A percentile compares a stretch with the other conserved stretches of the same genome.
Evolutionary conservation across 2,113 vertebrate genomes (phyloP).

Genomic region (Mystacornis crossleyi): DNA sequence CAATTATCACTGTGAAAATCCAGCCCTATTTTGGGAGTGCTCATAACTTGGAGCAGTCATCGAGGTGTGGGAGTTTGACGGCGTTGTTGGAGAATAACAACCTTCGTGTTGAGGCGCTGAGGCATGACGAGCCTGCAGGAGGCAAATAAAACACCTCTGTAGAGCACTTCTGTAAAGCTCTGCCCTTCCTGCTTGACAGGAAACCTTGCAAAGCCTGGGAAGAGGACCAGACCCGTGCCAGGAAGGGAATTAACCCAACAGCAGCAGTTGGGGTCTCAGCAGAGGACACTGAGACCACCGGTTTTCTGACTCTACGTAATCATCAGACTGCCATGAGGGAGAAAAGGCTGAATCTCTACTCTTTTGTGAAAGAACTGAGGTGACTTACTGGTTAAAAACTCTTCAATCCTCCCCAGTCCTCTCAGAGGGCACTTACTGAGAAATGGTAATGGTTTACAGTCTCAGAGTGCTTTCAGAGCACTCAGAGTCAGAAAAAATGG

Average conservation of each 20-base stretch:
- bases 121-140: background rate
- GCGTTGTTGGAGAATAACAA: background rate
- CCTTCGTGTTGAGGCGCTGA: background rate
- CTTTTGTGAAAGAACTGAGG: background rate
- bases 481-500: constrained; percentile 38
- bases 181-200: background rate
- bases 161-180: background rate
- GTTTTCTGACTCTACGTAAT: rapidly evolving
- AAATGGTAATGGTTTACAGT: constrained; percentile 39
- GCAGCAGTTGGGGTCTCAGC: background rate
- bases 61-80: background rate
- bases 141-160: background rate
- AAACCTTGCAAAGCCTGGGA: background rate
- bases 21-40: constrained; percentile 42
- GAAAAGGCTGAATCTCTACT: background rate
- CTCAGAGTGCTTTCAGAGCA: constrained; percentile 50
- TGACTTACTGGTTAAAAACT: constrained; percentile 29
- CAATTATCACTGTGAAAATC: constrained; percentile 47
- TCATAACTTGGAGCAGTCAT: background rate
- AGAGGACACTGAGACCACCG: background rate
- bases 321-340: background rate
- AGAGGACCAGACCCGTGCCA: background rate
- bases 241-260: background rate
- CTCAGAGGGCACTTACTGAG: constrained; percentile 39
- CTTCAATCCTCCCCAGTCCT: constrained; percentile 5